Evolutionary conservation across 1,140 invertebrate genomes (phyloP), one percentile per base, ranked within the genome.

Genomic region (Meloidogyne exigua): DNA sequence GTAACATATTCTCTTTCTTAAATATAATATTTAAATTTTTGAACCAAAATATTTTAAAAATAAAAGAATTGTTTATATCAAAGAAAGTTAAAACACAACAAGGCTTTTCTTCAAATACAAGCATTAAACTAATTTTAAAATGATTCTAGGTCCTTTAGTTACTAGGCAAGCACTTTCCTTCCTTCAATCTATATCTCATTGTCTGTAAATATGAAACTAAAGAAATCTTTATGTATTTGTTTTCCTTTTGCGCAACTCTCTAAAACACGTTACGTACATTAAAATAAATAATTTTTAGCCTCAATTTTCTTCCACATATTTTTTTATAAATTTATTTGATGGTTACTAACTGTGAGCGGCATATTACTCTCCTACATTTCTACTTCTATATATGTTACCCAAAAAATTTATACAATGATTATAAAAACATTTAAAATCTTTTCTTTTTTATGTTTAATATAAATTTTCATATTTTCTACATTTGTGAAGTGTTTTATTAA

Each of bases 141-240:
- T n/a, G 49, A 57, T 57, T 57, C 49, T 57, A 57, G 49, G 49
- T 57, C 49, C n/a, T 57, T 57, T 57, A 57, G 49, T 57, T 57
- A 57, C n/a, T 57, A 57, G 49, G 49, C 49, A 49, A 49, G 21
- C 4, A 0, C 49, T 5, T 0, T 57, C 7, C 18, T 49, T 49
- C 15, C 15, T 49, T 49, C 44, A n/a, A n/a, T 18, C 18, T 42
- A 18, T 57, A 57, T 57, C 49, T 21, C 36, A 39, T n/a, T 57
- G 49, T 57, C 49, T 57, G 49, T 57, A 57, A 57, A 57, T 57
- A 44, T 44, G 15, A 57, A 57, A n/a, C 7, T 57, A n/a, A 57
- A 57, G 21, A 57, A 12, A 57, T 15, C n/a, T 57, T 3, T 57
- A 57, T 57, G 13, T 57, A n/a, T 57, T 18, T 57, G 18, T 49